phyloP scores from a whole-genome alignment of 2,797 vertebrate species.

The Melopsittacus undulatus region DNA sequence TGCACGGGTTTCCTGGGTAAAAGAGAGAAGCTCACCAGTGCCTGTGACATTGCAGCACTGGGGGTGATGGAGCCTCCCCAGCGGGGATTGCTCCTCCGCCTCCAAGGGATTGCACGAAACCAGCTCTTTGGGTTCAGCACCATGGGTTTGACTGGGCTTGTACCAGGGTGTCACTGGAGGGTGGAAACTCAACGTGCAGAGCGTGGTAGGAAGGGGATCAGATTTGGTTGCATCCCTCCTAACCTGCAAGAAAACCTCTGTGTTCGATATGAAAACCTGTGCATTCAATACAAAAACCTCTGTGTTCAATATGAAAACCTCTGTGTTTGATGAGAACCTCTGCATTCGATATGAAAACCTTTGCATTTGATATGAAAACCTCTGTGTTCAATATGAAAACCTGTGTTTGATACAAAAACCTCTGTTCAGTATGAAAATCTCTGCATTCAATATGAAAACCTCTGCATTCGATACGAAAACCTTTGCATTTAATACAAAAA shows the following conservation, averaged over 20 bases:
- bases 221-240: rapidly evolving
- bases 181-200: background rate
- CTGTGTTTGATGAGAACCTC: rapidly evolving
- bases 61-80: background rate
- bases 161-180: rapidly evolving
- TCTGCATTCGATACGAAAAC: too few relatives aligned
- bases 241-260: background rate
- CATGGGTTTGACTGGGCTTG: background rate
- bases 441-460: too few relatives aligned
- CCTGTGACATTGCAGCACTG: conserved; percentile 7
- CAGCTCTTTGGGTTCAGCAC: rapidly evolving
- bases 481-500: too few relatives aligned
- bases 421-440: too few relatives aligned
- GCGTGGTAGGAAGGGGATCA: rapidly evolving
- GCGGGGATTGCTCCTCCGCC: background rate
- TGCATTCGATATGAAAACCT: rapidly evolving
- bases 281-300: too few relatives aligned
- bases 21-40: background rate
- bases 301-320: background rate
- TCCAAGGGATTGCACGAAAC: background rate
- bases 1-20: background rate
- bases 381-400: too few relatives aligned
- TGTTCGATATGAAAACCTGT: too few relatives aligned
- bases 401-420: background rate
- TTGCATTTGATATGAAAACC: too few relatives aligned